Percentiles rank a stretch among this genome's conserved stretches.
Evolutionary conservation across 2,888 invertebrate species (phyloP).

Genomic region (Bellardia bayeri): DNA sequence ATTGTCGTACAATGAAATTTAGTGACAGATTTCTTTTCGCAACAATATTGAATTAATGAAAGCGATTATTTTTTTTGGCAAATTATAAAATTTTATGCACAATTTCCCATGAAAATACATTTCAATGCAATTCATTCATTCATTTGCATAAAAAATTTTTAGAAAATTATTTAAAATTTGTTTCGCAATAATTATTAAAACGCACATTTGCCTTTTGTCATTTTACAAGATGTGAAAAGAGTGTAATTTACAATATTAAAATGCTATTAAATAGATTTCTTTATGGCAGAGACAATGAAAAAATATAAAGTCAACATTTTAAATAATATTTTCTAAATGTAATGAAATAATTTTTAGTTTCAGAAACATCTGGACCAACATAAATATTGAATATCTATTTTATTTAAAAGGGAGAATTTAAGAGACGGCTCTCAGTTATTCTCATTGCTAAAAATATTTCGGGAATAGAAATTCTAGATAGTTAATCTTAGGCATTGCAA

Average conservation of each 20-base stretch:
- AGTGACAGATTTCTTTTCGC: constrained; percentile 16
- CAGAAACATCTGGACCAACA: constrained; percentile 19
- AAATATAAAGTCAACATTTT: constrained; percentile 29
- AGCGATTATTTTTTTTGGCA: constrained; percentile 21
- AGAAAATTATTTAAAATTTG: background rate
- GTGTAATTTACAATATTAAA: constrained; percentile 14
- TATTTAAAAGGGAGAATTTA: too few relatives aligned
- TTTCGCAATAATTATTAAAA: background rate
- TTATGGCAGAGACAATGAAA: background rate
- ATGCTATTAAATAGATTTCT: constrained; percentile 16
- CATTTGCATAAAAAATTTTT: background rate
- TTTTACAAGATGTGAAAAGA: background rate
- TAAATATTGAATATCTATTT: too few relatives aligned
- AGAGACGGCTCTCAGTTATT: too few relatives aligned
- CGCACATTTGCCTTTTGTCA: constrained; percentile 37
- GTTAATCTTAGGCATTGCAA: too few relatives aligned
- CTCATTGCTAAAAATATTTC: too few relatives aligned
- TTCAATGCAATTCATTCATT: constrained; percentile 16
- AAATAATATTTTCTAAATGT: constrained; percentile 12
- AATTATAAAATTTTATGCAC: constrained; percentile 33
- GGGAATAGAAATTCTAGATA: too few relatives aligned
- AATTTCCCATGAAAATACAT: constrained; percentile 26
- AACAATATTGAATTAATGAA: constrained; percentile 6
- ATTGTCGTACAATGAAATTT: constrained; percentile 22
- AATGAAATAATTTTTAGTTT: constrained; percentile 3